Evolutionary conservation across 1,140 invertebrate genomes (phyloP), one percentile per base, ranked within the genome.

Genomic region (Nilaparvata lugens): DNA sequence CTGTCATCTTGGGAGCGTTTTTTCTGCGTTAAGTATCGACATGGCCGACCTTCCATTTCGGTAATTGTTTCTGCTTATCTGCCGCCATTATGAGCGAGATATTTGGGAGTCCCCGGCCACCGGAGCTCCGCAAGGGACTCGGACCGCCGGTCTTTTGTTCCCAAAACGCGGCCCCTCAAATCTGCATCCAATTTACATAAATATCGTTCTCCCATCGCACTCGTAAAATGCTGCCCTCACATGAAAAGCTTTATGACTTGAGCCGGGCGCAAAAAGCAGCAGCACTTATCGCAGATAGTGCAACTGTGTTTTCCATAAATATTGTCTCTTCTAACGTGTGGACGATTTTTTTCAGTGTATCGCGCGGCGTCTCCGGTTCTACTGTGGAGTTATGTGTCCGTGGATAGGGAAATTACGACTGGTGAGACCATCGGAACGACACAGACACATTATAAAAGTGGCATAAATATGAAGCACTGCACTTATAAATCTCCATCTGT

Each of bases 111-210:
- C 45, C 21, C 45, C 45, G 16, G 16, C 21, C 21, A 19, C 45
- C 6, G 45, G 13, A 5, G 16, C 9, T 16, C 16, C 21, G 16
- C 21, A 48, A 19, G 21, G 16, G 16, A 48, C 45, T 23, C 14
- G 7, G 45, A 48, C 16, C 5, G 45, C 4, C 45, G 16, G 45
- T 19, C 45, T 48, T 48, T 48, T 48, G 45, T 48, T 19, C 9
- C 14, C 7, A 48, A 48, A 48, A 18, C 16, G 16, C 2, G 11
- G 21, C 45, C 45, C 45, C 45, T 48, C 45, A 48, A 48, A 48
- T 48, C 45, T 48, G 45, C 45, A 48, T 48, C 45, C 45, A 48
- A 48, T 48, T 48, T 48, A 48, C 45, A 48, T 48, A 48, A 48
- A 48, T 48, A 48, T 48, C 18, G 45, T 18, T 48, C 45, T 48